Conservation (phyloP, 92 coral and sea anemone species). For the Epizoanthus illoricatus region DNA sequence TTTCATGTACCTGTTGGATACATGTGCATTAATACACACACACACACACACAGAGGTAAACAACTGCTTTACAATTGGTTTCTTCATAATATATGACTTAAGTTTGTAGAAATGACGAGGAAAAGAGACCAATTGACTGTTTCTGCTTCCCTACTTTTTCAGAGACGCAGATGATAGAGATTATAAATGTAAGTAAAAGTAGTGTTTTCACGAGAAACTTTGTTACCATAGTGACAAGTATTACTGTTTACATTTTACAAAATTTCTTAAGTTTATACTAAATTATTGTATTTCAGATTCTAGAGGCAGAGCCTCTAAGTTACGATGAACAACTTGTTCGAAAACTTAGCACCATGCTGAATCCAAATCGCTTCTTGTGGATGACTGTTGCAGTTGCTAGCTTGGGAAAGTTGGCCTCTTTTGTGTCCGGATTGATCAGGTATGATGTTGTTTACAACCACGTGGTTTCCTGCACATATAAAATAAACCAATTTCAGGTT, state of each 20-base stretch:
- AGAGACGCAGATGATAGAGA: constrained; percentile 38
- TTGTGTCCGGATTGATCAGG: constrained; percentile 84
- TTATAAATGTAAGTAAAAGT: constrained; percentile 34
- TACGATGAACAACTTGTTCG: constrained; percentile 73
- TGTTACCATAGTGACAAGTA: not conserved
- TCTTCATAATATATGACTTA: too few relatives aligned
- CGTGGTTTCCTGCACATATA: too few relatives aligned
- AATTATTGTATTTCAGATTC: constrained; percentile 50
- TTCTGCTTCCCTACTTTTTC: not conserved
- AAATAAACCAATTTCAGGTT: too few relatives aligned
- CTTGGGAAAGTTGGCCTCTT: constrained; percentile 72
- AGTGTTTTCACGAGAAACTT: not conserved
- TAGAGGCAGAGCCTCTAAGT: constrained; percentile 75
- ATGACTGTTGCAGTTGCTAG: constrained; percentile 85
- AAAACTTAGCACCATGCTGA: constrained; percentile 68
- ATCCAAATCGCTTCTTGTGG: constrained; percentile 79
- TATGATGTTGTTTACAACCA: constrained; percentile 17
- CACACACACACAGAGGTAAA: too few relatives aligned
- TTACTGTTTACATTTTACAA: not conserved
- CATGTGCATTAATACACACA: too few relatives aligned
- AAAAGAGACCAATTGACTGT: not conserved
- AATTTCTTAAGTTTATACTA: too few relatives aligned
- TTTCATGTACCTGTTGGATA: too few relatives aligned
- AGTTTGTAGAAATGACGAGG: too few relatives aligned
- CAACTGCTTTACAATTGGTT: too few relatives aligned